Base-by-base conservation (phyloP, 2,113 vertebrate species). In the Coryphaenoides rupestris region DNA sequence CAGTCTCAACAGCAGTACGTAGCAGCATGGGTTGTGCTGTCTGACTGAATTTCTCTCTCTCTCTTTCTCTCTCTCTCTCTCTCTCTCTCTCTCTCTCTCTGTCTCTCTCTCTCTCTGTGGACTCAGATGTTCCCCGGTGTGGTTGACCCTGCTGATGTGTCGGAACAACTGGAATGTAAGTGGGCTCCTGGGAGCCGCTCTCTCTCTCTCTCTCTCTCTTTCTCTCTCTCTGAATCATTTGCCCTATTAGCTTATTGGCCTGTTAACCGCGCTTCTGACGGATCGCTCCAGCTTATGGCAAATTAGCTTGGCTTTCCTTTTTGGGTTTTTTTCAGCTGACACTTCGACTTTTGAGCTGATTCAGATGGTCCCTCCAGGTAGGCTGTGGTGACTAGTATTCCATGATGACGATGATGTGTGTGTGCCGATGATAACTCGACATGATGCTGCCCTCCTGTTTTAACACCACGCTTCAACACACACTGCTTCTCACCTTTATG, bases 341-440 rank as follows among this genome's bases (percentile, higher is more conserved):
- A 93, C 93, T 69, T 89, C 93, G 72, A 82, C 89, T 82, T 92
- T 98, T 87, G 92, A 97, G 89, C 89, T 98, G 86, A 93, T 96
- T 92, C 95, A 97, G 63, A 90, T 93, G 19, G 28, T 93, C 88
- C 93, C 94, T 85, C 93, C 94, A 96, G 95, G 95, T 98, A 92
- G 65, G 85, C 80, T 82, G 28, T 60, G n/a, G 6, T 6, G 24
- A 26, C 24, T n/a, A n/a, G n/a, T n/a, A n/a, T n/a, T n/a, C n/a
- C n/a, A n/a, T n/a, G n/a, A n/a, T n/a, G 24, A 26, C 24, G 24
- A 26, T 26, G 83, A 53, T 73, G 77, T n/a, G n/a, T n/a, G n/a
- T n/a, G n/a, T n/a, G n/a, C n/a, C n/a, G n/a, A 53, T 73, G 77
- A 78, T 81, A 69, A 81, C 70, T 58, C 81, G 70, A 67, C 63